phyloP scores from a whole-genome alignment of 2,888 invertebrate genomes.

The Agyllia agylla region DNA sequence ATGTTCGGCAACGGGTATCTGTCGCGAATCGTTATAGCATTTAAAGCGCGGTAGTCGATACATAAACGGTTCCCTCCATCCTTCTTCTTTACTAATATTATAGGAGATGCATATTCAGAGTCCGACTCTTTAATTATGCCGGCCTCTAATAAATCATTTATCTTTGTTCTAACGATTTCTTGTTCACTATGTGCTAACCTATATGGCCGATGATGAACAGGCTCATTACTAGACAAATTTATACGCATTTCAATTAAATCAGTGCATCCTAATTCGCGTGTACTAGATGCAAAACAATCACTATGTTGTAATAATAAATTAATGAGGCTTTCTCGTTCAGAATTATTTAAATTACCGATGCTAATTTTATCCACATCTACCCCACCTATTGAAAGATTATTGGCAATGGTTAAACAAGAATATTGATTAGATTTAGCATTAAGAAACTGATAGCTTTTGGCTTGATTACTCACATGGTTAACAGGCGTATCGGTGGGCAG shows the following conservation, averaged over 20 bases:
- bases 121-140: conserved; percentile 76
- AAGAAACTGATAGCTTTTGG: neutral
- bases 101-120: conserved; percentile 74
- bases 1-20: conserved; percentile 78
- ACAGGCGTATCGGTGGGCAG: too few species aligned
- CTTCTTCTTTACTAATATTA: conserved; percentile 76
- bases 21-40: conserved; percentile 72
- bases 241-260: neutral
- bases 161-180: conserved; percentile 55
- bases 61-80: conserved; percentile 76
- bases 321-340: neutral
- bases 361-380: neutral
- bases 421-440: neutral
- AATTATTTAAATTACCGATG: neutral
- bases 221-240: neutral
- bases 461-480: neutral
- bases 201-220: neutral
- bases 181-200: conserved; percentile 52
- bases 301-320: neutral
- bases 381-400: conserved; percentile 11
- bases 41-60: conserved; percentile 76
- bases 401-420: neutral
- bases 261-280: neutral
- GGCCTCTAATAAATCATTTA: conserved; percentile 66
- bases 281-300: neutral